Base-by-base conservation (phyloP, 2,797 vertebrate species). In the Acridotheres tristis region DNA sequence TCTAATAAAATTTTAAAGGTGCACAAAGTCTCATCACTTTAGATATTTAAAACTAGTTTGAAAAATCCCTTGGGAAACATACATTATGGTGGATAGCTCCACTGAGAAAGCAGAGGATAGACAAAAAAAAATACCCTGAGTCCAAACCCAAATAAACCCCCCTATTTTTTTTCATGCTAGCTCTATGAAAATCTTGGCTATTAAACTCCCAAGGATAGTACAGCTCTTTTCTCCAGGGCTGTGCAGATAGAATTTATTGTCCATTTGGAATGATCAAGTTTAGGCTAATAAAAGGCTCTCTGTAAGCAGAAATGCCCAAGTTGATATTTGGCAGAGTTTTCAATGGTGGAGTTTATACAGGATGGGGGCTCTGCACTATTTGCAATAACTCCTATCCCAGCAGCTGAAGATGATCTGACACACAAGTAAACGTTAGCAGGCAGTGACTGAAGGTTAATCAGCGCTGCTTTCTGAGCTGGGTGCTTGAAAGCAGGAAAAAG, bases 211-310 rank as follows among this genome's bases (percentile, higher is more conserved):
- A 51, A 68, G 63, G 93, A 85, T 85, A 93, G 88, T 6, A 20
- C 59, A 58, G 71, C 42, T 69, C 78, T 77, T 76, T 90, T 67
- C 83, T 90, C 71, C 42, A 79, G 83, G 83, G 57, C 83, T 79
- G 68, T 27, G 71, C 92, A 91, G 94, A 94, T 82, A 95, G 94
- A 92, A 92, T 96, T 96, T 96, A 95, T 95, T 94, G 93, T 96
- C 94, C 94, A 84, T 95, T 96, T 94, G 94, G 85, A 94, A 75
- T 23, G 63, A 94, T 89, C 91, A 95, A 89, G 86, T 93, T 94
- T 94, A 95, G 74, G 88, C 93, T 94, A 88, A 95, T 93, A 95
- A 94, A 94, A 93, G 76, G 77, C 42, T 58, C 57, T 90, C 91
- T 90, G 87, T 95, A 95, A 96, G 94, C 93, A 90, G 61, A 94